Percentiles rank a stretch among this genome's conserved stretches.
These are phyloP conservation scores for Percopsis omiscomaycus DNA, from an alignment of 2,797 vertebrate species.

Conservation along the genomic window DNA sequence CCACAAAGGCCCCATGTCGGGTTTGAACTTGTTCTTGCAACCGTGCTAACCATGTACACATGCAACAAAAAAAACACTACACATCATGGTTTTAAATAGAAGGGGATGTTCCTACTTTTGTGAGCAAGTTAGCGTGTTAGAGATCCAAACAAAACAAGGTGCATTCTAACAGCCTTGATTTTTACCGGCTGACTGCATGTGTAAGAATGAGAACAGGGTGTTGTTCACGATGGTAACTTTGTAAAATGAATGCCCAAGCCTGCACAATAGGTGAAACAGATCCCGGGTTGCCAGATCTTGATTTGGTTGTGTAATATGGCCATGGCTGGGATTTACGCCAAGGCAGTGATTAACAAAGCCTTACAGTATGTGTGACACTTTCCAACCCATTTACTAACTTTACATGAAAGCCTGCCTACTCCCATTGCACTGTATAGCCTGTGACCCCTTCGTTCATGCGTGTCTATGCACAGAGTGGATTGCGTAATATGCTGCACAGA, in stretches of 20 bases:
- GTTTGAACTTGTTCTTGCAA: too few species aligned
- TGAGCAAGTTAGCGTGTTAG: too few species aligned
- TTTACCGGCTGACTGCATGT: slow-evolving; percentile 2
- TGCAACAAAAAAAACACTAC: not conserved
- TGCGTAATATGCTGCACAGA: too few species aligned
- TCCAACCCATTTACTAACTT: slow-evolving; percentile 6
- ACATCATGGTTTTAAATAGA: not conserved
- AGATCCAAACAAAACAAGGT: not conserved
- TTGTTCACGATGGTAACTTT: slow-evolving; percentile 9
- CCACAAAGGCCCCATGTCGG: too few species aligned
- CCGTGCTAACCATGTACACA: not conserved
- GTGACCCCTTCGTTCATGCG: not conserved
- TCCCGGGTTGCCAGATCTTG: slow-evolving; percentile 9
- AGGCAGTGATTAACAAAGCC: slow-evolving; percentile 16
- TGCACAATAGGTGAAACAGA: slow-evolving; percentile 2
- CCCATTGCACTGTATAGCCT: not conserved
- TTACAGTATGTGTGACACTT: slow-evolving; percentile 3
- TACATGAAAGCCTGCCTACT: slow-evolving; percentile 1
- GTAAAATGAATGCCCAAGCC: slow-evolving; percentile 2
- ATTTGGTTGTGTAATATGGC: slow-evolving; percentile 14
- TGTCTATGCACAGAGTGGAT: not conserved
- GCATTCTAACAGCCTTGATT: not conserved
- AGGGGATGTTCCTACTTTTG: not conserved
- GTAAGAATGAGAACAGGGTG: slow-evolving; percentile 1
- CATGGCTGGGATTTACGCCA: slow-evolving; percentile 21